phyloP scores from a whole-genome alignment of 2,113 vertebrate genomes.

The Daphoenositta chrysoptera region DNA sequence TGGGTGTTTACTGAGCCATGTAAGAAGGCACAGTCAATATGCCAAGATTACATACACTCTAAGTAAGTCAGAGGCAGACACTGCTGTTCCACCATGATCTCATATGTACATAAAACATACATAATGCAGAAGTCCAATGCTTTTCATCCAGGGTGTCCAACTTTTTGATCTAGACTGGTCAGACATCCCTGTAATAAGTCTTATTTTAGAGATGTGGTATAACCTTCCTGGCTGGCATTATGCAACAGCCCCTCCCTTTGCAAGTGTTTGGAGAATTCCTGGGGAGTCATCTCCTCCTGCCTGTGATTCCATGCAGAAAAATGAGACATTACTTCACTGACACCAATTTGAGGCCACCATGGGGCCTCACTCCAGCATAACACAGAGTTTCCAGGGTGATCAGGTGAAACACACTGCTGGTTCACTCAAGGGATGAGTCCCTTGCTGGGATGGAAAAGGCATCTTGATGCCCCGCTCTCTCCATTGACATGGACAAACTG shows the following conservation, averaged over 20 bases:
- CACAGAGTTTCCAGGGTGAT: background rate
- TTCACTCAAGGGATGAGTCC: background rate
- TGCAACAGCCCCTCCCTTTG: background rate
- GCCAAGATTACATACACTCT: background rate
- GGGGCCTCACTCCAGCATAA: background rate
- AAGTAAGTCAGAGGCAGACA: background rate
- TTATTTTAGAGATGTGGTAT: conserved; percentile 1
- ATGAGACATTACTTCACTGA: conserved; percentile 40
- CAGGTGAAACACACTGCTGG: background rate
- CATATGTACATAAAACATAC: background rate
- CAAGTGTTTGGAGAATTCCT: background rate
- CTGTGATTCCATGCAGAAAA: background rate
- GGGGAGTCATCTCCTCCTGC: background rate
- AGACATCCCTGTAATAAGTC: background rate
- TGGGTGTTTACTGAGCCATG: background rate
- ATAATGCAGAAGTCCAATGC: background rate
- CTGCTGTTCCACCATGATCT: background rate
- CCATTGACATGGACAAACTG: background rate
- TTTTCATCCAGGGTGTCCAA: background rate
- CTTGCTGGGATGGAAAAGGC: background rate
- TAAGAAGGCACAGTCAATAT: background rate
- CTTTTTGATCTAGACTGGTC: background rate
- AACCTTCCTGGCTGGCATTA: background rate
- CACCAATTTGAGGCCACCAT: background rate
- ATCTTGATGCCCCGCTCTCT: background rate